Percentiles rank a stretch among this genome's conserved stretches.
Evolutionary conservation across 2,888 invertebrate species (phyloP).

Genomic region (Spisula solida): DNA sequence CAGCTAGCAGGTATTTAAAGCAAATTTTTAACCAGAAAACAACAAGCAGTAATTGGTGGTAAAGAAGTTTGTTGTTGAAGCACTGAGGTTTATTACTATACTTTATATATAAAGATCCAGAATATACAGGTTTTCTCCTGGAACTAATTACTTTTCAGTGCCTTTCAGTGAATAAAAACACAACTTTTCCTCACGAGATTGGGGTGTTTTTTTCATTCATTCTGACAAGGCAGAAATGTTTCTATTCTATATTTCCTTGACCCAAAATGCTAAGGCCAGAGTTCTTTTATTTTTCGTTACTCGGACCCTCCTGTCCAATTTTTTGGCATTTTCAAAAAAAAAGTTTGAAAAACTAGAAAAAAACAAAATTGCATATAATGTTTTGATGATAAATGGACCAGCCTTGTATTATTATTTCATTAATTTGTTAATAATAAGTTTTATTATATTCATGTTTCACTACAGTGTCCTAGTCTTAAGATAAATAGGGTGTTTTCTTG

Average conservation of each 20-base stretch:
- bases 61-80: neutral
- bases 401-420: too few relatives aligned
- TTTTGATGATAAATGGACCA: too few relatives aligned
- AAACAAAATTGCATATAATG: too few relatives aligned
- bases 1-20: neutral
- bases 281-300: too few relatives aligned
- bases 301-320: too few relatives aligned
- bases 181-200: too few relatives aligned
- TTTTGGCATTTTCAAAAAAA: too few relatives aligned
- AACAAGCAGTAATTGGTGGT: neutral
- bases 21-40: neutral
- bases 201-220: neutral
- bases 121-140: neutral
- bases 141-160: constrained; percentile 9
- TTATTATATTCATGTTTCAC: too few relatives aligned
- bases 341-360: too few relatives aligned
- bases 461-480: too few relatives aligned
- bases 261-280: neutral
- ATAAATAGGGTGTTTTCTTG: too few relatives aligned
- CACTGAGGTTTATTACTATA: neutral
- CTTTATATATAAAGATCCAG: neutral
- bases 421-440: too few relatives aligned
- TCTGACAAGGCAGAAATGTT: neutral
- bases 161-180: neutral
- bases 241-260: neutral